A percentile compares a stretch with the other conserved stretches of the same genome.
phyloP scores from a whole-genome alignment of 1,140 invertebrate species.

The Brachionus angularis region DNA sequence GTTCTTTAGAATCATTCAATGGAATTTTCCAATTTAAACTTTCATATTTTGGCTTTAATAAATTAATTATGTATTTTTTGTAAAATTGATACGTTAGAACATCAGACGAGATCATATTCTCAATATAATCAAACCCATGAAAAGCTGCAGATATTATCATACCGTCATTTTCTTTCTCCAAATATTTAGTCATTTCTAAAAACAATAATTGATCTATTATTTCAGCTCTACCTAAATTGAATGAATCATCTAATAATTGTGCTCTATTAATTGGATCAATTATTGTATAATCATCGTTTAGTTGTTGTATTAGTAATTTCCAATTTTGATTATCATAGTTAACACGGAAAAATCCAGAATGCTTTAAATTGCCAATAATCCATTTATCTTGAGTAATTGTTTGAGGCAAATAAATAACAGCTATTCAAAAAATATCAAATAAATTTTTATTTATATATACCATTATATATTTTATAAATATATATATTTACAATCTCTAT shows the following conservation, averaged over 20 bases:
- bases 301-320: slow-evolving; percentile 62
- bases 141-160: slow-evolving; percentile 22
- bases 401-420: not conserved
- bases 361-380: slow-evolving; percentile 77
- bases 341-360: slow-evolving; percentile 78
- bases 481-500: not conserved
- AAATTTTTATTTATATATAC: not conserved
- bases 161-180: slow-evolving; percentile 16
- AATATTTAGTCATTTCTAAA: slow-evolving; percentile 19
- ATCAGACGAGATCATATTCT: not conserved
- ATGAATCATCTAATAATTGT: slow-evolving; percentile 78
- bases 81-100: not conserved
- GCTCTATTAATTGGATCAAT: slow-evolving; percentile 62
- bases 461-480: too few relatives aligned
- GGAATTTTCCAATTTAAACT: not conserved
- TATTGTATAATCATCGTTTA: slow-evolving; percentile 46
- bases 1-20: not conserved
- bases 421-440: not conserved
- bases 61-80: not conserved
- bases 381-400: not conserved
- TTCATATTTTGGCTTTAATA: not conserved
- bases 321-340: slow-evolving; percentile 75
- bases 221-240: slow-evolving; percentile 66
- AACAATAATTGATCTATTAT: slow-evolving; percentile 24
- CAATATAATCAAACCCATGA: slow-evolving; percentile 1